phyloP scores from a whole-genome alignment of 1,140 invertebrate species.

The Hyles euphorbiae region DNA sequence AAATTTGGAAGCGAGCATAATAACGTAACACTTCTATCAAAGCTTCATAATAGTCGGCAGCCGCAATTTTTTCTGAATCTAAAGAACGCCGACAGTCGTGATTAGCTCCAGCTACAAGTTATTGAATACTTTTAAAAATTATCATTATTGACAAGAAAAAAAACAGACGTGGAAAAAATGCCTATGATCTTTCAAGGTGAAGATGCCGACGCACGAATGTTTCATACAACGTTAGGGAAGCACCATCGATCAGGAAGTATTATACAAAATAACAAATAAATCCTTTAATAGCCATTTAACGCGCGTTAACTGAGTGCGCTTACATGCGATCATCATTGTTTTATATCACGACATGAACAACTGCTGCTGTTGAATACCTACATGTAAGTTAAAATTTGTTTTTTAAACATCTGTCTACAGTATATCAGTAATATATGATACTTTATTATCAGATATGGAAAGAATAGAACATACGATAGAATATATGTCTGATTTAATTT shows the following conservation, averaged over 20 bases:
- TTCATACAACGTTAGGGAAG: slow-evolving; percentile 54
- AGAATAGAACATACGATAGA: too few species aligned
- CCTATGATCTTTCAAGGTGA: slow-evolving; percentile 58
- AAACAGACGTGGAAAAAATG: slow-evolving; percentile 49
- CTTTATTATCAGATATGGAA: too few species aligned
- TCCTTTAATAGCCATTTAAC: too few species aligned
- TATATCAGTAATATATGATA: too few species aligned
- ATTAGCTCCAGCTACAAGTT: slow-evolving; percentile 51
- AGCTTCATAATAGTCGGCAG: slow-evolving; percentile 43
- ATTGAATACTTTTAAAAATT: slow-evolving; percentile 60
- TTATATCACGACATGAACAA: too few species aligned
- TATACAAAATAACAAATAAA: too few species aligned
- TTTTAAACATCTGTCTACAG: too few species aligned
- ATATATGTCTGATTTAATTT: too few species aligned
- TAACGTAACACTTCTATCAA: slow-evolving; percentile 46
- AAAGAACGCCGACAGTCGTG: slow-evolving; percentile 47
- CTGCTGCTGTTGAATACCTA: too few species aligned
- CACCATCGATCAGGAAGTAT: slow-evolving; percentile 51
- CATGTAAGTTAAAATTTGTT: too few species aligned
- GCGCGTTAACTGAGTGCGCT: too few species aligned
- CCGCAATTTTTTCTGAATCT: slow-evolving; percentile 31
- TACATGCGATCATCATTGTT: too few species aligned
- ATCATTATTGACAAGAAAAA: slow-evolving; percentile 51
- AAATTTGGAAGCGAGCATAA: slow-evolving; percentile 40
- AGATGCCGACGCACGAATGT: slow-evolving; percentile 52